These are phyloP conservation scores for Apamea sordens DNA, from an alignment of 2,888 invertebrate species.

Conservation along the genomic window DNA sequence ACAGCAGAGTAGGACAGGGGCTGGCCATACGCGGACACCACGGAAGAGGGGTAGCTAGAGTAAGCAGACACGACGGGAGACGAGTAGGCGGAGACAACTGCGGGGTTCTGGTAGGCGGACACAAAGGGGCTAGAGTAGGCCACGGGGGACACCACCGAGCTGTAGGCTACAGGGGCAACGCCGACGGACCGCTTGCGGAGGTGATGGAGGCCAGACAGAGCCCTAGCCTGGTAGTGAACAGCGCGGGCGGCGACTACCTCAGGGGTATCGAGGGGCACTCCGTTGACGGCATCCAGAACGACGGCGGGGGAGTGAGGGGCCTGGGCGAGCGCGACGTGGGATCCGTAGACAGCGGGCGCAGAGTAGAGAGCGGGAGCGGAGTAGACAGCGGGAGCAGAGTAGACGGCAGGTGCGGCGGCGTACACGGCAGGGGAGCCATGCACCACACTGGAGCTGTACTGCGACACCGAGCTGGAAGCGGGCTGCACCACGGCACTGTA, in stretches of 20 bases:
- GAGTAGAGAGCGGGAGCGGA: conserved; percentile 75
- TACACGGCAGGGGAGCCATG: conserved; percentile 75
- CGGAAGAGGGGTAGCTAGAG: conserved; percentile 44
- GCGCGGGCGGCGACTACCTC: conserved; percentile 88
- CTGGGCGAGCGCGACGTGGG: conserved; percentile 73
- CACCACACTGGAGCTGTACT: conserved; percentile 80
- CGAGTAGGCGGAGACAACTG: conserved; percentile 68
- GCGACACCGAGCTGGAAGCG: conserved; percentile 74
- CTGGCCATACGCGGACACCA: conserved; percentile 70
- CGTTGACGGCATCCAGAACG: conserved; percentile 83
- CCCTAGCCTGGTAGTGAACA: conserved; percentile 86
- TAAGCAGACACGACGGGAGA: conserved; percentile 52
- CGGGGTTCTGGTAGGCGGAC: conserved; percentile 68
- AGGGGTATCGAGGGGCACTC: conserved; percentile 88
- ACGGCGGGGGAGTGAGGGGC: conserved; percentile 85
- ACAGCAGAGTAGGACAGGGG: conserved; percentile 68
- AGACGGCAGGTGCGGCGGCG: conserved; percentile 75
- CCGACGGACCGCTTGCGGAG: conserved; percentile 83
- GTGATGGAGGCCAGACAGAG: conserved; percentile 82
- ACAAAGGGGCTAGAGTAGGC: conserved; percentile 67
- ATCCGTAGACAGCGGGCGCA: conserved; percentile 70
- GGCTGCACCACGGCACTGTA: conserved; percentile 79
- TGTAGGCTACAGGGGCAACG: conserved; percentile 75
- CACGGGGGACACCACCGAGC: conserved; percentile 75
- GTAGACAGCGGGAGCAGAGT: conserved; percentile 77